Conservation (phyloP, 2,888 invertebrate genomes). For the Andrena bicolor region DNA sequence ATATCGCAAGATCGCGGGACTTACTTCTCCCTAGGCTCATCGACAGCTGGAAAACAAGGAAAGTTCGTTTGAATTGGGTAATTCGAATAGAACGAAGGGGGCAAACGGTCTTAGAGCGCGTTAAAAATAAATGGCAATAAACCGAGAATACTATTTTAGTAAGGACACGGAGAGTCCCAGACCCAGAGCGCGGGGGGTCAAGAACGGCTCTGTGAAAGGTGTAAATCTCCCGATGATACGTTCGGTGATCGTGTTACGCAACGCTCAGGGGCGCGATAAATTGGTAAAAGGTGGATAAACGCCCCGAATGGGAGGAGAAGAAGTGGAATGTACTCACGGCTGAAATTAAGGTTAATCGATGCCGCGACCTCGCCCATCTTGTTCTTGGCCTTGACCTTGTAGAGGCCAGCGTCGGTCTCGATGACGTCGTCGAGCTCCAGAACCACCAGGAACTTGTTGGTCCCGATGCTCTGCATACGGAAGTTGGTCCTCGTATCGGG, state of each 20-base stretch:
- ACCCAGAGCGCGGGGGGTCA: slow-evolving; percentile 28
- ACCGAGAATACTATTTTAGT: not conserved
- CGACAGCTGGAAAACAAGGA: slow-evolving; percentile 92
- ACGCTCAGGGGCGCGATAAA: not conserved
- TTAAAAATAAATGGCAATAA: not conserved
- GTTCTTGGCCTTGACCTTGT: slow-evolving; percentile 98
- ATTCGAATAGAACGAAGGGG: not conserved
- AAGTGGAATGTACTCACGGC: slow-evolving; percentile 91
- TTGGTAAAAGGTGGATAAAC: not conserved
- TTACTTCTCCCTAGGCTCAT: slow-evolving; percentile 98
- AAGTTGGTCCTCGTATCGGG: slow-evolving; percentile 95
- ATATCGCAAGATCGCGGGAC: slow-evolving; percentile 83
- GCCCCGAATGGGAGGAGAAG: slow-evolving; percentile 16
- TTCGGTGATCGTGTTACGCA: not conserved
- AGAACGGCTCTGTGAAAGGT: slow-evolving; percentile 26
- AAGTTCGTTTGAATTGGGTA: slow-evolving; percentile 26
- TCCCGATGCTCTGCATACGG: slow-evolving; percentile 94
- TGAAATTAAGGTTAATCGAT: slow-evolving; percentile 98
- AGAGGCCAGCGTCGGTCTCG: slow-evolving; percentile 97
- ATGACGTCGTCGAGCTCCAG: slow-evolving; percentile 98
- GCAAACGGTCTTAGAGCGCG: not conserved
- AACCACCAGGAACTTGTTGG: slow-evolving; percentile 95
- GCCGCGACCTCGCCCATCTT: slow-evolving; percentile 99
- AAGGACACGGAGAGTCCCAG: not conserved
- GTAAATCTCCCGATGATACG: not conserved